Evolutionary conservation across 2,113 vertebrate species (phyloP), one percentile per base, ranked within the genome.

Genomic region (Turnix velox): DNA sequence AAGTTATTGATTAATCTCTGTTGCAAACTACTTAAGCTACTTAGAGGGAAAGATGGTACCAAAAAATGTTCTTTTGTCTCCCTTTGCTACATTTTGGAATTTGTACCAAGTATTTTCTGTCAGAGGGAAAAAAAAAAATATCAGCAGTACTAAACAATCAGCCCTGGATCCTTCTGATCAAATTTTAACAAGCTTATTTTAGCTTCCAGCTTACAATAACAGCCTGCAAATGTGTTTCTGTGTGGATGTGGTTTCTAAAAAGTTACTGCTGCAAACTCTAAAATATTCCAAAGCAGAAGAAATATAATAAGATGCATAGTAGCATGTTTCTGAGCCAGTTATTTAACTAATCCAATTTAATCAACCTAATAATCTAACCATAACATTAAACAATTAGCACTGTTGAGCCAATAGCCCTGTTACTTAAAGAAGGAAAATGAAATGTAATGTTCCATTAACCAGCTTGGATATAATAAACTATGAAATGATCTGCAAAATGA

Each of bases 271-370:
- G 16, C 28, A 28, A 81, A 40, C 14, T 88, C 24, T 58, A 28
- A 81, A 86, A 73, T 48, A 85, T 54, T 90, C 12, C 43, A 67
- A 58, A 90, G 39, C 46, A 69, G 66, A 52, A 88, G 48, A 54
- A 75, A 54, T 12, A 7, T 68, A 55, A 7, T 68, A 55, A 85
- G 37, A 84, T 48, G 24, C 28, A 35, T 52, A 14, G 61, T 30
- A 87, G 22, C 31, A 65, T 59, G 48, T 79, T 86, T 88, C 66
- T 88, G 84, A 78, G 31, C 7, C 73, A 80, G 42, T 92, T 89
- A 87, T 87, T 33, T 84, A 78, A 61, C 25, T 73, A 87, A 94
- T 94, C 66, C 49, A 75, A 68, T 93, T 93, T 87, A 91, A 92
- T 75, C 57, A 92, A 69, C 31, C n/a, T 62, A 88, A 43, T 87